phyloP scores from a whole-genome alignment of 2,888 invertebrate genomes.

The Cheilosia vulpina region DNA sequence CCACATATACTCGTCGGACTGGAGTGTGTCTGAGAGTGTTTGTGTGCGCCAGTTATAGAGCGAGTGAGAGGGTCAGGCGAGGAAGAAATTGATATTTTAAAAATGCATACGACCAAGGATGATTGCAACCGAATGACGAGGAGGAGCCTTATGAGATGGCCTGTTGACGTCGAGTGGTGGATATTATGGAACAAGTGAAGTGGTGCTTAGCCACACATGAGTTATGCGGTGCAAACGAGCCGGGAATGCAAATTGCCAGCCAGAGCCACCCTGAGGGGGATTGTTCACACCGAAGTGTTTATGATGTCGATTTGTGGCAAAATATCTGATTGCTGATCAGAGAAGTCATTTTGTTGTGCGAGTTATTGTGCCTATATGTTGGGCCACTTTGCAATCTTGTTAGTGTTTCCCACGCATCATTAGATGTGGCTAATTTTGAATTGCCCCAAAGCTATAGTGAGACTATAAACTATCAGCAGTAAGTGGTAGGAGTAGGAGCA shows the following conservation, averaged over 20 bases:
- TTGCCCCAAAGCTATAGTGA: constrained; percentile 15
- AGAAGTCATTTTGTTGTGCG: constrained; percentile 44
- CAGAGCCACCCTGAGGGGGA: constrained; percentile 29
- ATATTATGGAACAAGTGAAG: constrained; percentile 56
- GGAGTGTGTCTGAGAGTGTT: constrained; percentile 47
- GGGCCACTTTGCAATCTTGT: constrained; percentile 44
- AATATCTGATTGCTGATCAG: constrained; percentile 62
- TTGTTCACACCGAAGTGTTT: constrained; percentile 50
- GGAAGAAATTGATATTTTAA: constrained; percentile 60
- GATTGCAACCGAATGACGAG: constrained; percentile 41
- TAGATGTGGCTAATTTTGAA: constrained; percentile 23
- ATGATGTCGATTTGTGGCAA: constrained; percentile 66
- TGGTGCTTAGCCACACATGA: constrained; percentile 51
- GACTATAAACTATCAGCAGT: constrained; percentile 21
- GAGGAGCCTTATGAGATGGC: constrained; percentile 5
- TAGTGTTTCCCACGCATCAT: constrained; percentile 68
- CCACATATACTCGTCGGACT: constrained; percentile 4
- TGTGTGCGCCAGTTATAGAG: neutral
- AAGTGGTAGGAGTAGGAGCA: neutral
- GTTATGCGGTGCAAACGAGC: constrained; percentile 70
- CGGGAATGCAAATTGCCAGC: constrained; percentile 50
- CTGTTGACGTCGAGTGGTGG: constrained; percentile 22
- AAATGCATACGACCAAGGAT: constrained; percentile 57
- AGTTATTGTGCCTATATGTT: constrained; percentile 45
- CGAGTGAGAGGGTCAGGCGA: neutral